phyloP scores from a whole-genome alignment of 37 sponge, comb jelly and placozoan genomes.

The Lycopodina hypogea region DNA sequence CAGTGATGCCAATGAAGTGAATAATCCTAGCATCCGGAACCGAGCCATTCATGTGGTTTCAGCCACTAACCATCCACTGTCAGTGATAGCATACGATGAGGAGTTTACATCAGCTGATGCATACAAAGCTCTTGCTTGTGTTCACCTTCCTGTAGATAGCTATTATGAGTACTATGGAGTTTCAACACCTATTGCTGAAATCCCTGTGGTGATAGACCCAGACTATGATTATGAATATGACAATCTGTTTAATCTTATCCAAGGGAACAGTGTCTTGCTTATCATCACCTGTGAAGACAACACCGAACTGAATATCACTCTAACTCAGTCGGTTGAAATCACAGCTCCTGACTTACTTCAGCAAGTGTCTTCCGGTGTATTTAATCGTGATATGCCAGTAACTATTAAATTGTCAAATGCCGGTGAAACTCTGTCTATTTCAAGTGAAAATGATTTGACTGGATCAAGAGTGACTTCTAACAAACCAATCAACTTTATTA shows the following conservation, averaged over 20 bases:
- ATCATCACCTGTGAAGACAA: conserved; percentile 19
- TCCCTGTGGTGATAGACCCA: neutral
- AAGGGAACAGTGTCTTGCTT: conserved; percentile 30
- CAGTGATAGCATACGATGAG: conserved; percentile 32
- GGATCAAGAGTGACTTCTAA: conserved; percentile 38
- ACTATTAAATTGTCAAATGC: conserved; percentile 1
- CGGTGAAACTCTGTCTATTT: conserved; percentile 25
- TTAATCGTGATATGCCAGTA: neutral
- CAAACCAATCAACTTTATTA: conserved; percentile 39
- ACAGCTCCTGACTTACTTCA: conserved; percentile 5
- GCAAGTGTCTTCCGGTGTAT: neutral
- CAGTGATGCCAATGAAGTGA: neutral
- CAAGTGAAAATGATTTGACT: conserved; percentile 28
- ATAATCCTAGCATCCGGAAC: neutral
- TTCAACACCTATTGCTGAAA: conserved; percentile 9
- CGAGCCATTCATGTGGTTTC: conserved; percentile 13
- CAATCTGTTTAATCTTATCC: neutral
- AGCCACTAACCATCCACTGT: neutral
- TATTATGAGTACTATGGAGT: conserved; percentile 61
- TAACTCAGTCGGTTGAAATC: conserved; percentile 18
- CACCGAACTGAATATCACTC: conserved; percentile 23
- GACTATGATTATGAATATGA: neutral
- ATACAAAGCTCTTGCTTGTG: conserved; percentile 35
- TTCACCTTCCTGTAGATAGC: conserved; percentile 12
- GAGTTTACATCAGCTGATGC: conserved; percentile 27